A percentile compares a stretch with the other conserved stretches of the same genome.
phyloP scores from a whole-genome alignment of 2,113 vertebrate species.

The Mirza zaza region DNA sequence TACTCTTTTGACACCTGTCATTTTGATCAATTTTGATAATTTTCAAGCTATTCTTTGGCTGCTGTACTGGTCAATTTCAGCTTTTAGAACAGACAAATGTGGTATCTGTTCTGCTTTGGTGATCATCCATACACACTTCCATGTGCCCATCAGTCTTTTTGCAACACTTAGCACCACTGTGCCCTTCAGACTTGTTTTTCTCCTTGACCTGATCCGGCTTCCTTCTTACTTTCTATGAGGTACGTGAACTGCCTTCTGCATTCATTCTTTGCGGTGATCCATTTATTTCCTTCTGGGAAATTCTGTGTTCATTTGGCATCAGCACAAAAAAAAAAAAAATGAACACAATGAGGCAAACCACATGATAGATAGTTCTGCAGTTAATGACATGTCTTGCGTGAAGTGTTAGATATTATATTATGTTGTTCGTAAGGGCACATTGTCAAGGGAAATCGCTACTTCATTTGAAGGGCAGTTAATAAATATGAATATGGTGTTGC shows the following conservation, averaged over 20 bases:
- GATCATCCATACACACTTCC: constrained; percentile 55
- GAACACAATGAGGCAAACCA: constrained; percentile 46
- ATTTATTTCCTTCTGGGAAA: constrained; percentile 74
- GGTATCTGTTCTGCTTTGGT: constrained; percentile 26
- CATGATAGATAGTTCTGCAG: constrained; percentile 70
- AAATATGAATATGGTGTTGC: constrained; percentile 1
- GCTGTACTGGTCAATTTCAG: constrained; percentile 65
- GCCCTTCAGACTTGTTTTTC: constrained; percentile 74
- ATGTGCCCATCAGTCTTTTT: constrained; percentile 61
- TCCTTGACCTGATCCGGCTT: constrained; percentile 70
- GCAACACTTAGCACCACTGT: constrained; percentile 39
- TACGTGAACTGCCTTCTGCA: constrained; percentile 61
- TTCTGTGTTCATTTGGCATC: constrained; percentile 67
- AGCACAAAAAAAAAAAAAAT: constrained; percentile 54
- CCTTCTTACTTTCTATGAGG: constrained; percentile 58
- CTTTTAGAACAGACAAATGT: constrained; percentile 67
- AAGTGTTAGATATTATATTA: constrained; percentile 29
- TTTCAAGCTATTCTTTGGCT: constrained; percentile 42
- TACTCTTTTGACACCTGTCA: constrained; percentile 69
- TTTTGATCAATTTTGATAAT: constrained; percentile 72
- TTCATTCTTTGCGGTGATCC: constrained; percentile 49
- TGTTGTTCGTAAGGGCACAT: not conserved
- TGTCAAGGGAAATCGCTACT: constrained; percentile 55
- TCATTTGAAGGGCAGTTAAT: constrained; percentile 3
- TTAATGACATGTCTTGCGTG: constrained; percentile 64